These are phyloP conservation scores for Plecturocebus donacophilus DNA, from an alignment of 2,113 vertebrate species.

Conservation along the genomic window DNA sequence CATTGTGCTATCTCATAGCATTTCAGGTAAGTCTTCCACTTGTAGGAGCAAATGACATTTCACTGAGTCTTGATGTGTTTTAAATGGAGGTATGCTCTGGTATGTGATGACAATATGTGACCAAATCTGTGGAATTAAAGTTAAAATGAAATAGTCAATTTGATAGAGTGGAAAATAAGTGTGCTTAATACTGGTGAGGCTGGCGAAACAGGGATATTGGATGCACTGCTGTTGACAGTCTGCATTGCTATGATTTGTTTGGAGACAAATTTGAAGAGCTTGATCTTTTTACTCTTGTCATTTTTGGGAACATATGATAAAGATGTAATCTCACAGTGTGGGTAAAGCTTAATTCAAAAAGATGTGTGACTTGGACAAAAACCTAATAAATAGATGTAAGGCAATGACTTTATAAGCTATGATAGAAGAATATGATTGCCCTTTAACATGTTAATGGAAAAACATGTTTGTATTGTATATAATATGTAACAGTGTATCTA, in stretches of 20 bases:
- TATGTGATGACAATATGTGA: neutral
- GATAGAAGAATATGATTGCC: neutral
- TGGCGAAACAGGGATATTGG: neutral
- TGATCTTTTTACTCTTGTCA: neutral
- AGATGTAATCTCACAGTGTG: constrained; percentile 13
- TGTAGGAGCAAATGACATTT: neutral
- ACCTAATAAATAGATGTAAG: neutral
- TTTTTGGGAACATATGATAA: neutral
- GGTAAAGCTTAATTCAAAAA: constrained; percentile 33
- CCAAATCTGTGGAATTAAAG: neutral
- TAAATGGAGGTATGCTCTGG: neutral
- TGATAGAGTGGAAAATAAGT: neutral
- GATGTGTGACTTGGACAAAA: neutral
- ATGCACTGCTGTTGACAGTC: neutral
- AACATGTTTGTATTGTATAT: neutral
- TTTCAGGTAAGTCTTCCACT: constrained; percentile 89
- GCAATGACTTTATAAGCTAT: neutral
- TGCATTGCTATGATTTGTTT: neutral
- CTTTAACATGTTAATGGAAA: neutral
- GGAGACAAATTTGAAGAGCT: constrained; percentile 1
- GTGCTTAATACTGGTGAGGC: neutral
- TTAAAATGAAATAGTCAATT: neutral
- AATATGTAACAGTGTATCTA: neutral
- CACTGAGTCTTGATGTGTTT: neutral
- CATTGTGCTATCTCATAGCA: constrained; percentile 93